A percentile compares a stretch with the other conserved stretches of the same genome.
Evolutionary conservation across 2,113 vertebrate species (phyloP).

Genomic region (Seriola dumerili): DNA sequence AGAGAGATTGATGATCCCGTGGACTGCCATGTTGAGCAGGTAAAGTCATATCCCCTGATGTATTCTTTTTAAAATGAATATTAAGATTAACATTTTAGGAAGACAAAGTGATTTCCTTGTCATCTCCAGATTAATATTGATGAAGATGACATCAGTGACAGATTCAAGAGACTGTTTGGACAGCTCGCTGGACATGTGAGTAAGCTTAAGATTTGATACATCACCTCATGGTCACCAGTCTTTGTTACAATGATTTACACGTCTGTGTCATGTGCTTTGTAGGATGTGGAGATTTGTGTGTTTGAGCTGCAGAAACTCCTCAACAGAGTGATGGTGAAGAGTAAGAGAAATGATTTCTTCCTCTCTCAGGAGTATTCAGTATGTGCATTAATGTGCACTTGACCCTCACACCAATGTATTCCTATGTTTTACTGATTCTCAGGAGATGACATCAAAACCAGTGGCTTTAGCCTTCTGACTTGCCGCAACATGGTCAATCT

Average conservation of each 20-base stretch:
- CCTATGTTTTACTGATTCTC: not conserved
- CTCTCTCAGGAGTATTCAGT: not conserved
- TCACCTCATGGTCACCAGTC: not conserved
- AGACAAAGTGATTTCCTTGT: not conserved
- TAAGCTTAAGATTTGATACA: not conserved
- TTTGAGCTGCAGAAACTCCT: slow-evolving; percentile 79
- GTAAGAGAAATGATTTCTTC: slow-evolving; percentile 50
- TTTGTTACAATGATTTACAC: not conserved
- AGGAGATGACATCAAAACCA: slow-evolving; percentile 76
- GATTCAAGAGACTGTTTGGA: slow-evolving; percentile 77
- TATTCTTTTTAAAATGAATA: not conserved
- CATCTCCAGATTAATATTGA: slow-evolving; percentile 70
- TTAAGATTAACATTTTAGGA: not conserved
- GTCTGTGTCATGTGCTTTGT: not conserved
- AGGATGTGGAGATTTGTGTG: slow-evolving; percentile 79
- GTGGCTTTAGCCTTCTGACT: slow-evolving; percentile 75
- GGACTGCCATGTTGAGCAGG: slow-evolving; percentile 85
- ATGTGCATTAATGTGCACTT: not conserved
- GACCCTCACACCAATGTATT: not conserved
- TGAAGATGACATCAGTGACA: slow-evolving; percentile 72
- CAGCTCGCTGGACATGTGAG: slow-evolving; percentile 80
- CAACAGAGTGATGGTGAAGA: slow-evolving; percentile 71
- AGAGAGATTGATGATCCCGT: slow-evolving; percentile 86
- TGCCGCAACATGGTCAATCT: slow-evolving; percentile 83
- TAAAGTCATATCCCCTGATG: slow-evolving; percentile 58